Percentiles rank a stretch among this genome's conserved stretches.
These are phyloP conservation scores for Episyrphus balteatus DNA, from an alignment of 1,140 invertebrate species.

Conservation along the genomic window DNA sequence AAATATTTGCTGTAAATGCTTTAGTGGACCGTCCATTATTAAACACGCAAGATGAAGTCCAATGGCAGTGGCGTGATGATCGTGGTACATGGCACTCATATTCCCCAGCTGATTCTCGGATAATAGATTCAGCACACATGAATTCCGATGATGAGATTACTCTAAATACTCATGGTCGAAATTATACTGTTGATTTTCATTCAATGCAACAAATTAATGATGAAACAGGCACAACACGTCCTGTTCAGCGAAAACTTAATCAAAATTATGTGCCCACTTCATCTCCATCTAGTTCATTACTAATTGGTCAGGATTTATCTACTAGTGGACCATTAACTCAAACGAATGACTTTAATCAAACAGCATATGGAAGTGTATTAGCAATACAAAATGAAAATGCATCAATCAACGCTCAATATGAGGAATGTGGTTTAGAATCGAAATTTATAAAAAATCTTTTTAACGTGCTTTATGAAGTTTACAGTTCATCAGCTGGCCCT, in stretches of 20 bases:
- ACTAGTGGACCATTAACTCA: background rate
- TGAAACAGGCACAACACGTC: constrained; percentile 84
- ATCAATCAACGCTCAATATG: constrained; percentile 17
- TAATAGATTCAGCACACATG: constrained; percentile 78
- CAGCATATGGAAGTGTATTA: background rate
- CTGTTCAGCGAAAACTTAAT: constrained; percentile 63
- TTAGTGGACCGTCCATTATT: constrained; percentile 65
- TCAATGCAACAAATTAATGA: constrained; percentile 98
- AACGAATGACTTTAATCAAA: too few species aligned
- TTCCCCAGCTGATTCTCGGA: constrained; percentile 51
- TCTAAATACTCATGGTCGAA: constrained; percentile 78
- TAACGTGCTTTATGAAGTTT: constrained; percentile 88
- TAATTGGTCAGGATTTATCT: constrained; percentile 24
- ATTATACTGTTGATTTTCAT: constrained; percentile 92
- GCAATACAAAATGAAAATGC: background rate
- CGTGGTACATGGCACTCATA: constrained; percentile 65
- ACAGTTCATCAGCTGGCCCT: constrained; percentile 94
- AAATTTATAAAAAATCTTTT: constrained; percentile 82
- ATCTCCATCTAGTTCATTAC: constrained; percentile 1
- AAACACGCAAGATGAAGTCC: constrained; percentile 62
- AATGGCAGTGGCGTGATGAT: constrained; percentile 96
- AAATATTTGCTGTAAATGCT: constrained; percentile 85
- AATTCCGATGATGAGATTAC: constrained; percentile 91
- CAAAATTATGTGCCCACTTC: constrained; percentile 28
- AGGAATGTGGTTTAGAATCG: constrained; percentile 57